Evolutionary conservation across 1,140 invertebrate genomes (phyloP), one percentile per base, ranked within the genome.

Genomic region (Drosophila orena): DNA sequence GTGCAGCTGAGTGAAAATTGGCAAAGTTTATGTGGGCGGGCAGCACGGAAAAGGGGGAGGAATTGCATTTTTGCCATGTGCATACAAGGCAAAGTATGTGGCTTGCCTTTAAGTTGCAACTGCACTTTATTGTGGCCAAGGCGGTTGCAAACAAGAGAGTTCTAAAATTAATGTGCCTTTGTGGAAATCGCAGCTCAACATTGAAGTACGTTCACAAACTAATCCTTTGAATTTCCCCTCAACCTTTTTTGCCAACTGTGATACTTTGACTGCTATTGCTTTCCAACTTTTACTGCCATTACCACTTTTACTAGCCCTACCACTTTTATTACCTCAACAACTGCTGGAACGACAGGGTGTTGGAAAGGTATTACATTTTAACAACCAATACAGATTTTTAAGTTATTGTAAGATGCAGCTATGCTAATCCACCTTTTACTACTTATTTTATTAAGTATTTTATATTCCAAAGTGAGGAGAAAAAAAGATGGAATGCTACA

Each of bases 1-100:
- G 52, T 64, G 75, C 79, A 88, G 58, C 72, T 79, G 62, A 79
- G 69, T 88, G 84, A 84, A 88, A 84, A 89, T 88, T 88, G 79
- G 49, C 64, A 88, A 88, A 88, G 76, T 88, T 88, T 89, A 83
- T 68, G 57, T 60, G 62, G 66, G 6, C 54, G 4, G 49, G 2
- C 17, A 37, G 11, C 30, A 12, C 40, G n/a, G 11, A 17, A 30
- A 49, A 3, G 47, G n/a, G 10, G 47, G 4, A 12, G 47, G n/a
- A 57, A 35, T 1, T 44, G 44, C 27, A 64, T 57, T 75, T 65
- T 57, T 57, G 52, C 46, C 40, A 20, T 76, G 42, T 47, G 55
- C 73, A 69, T 54, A 66, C 72, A 77, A 60, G 50, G 62, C 73
- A 55, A 62, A 79, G 46, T 68, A 46, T 81, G 70, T 61, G 74